Evolutionary conservation across 1,140 invertebrate genomes (phyloP), one percentile per base, ranked within the genome.

Genomic region (Bombus soroeensis): DNA sequence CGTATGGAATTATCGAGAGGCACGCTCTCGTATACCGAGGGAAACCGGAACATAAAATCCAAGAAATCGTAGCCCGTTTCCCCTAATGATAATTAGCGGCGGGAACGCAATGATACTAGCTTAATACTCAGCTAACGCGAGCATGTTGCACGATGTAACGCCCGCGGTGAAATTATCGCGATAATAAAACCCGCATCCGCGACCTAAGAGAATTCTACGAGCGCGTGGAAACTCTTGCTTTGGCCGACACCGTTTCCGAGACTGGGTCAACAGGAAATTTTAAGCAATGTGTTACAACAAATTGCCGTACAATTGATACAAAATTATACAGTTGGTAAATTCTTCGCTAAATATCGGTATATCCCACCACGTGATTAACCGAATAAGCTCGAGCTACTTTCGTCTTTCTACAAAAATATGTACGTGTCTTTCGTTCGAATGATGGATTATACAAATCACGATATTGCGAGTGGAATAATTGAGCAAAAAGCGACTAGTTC

Each of bases 231-330:
- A 75, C 28, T 73, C n/a, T 3, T 22, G n/a, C 6, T 41, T 43
- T 34, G 71, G 2, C n/a, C 71, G 39, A 43, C 71, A 73, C 41
- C n/a, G 73, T 53, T 75, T 75, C 22, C 32, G 10, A 41, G 9
- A 77, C 57, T 77, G 28, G 75, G 37, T 62, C 75, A 64, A 62
- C 75, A 62, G 75, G 75, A 77, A 77, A 77, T 64, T 77, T 77
- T 62, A n/a, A 77, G 53, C 57, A 77, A 59, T 22, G 15, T 64
- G 25, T 64, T 64, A 77, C 8, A 77, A 77, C 28, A 41, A 77
- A 64, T 64, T 77, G 37, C 75, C 3, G 34, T 41, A 39, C 37
- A 37, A 32, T 64, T 28, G 57, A 62, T 53, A 34, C 43, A 37
- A 64, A 77, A 77, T 77, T 64, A 41, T 28, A 77, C 5, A 59